Conservation (phyloP, 2,888 invertebrate species). For the Endomychus coccineus region DNA sequence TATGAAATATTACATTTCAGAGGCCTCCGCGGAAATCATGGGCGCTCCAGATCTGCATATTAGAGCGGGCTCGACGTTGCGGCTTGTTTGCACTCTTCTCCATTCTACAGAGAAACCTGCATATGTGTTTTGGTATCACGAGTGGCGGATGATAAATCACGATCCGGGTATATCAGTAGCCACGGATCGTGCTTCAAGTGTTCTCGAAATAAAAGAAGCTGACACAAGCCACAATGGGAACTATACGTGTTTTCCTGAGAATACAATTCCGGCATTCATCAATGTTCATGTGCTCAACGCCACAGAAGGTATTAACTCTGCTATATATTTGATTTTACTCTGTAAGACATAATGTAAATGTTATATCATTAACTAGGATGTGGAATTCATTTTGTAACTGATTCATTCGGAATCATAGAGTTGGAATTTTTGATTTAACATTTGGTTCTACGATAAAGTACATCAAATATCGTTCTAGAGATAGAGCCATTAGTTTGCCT, state of each 20-base stretch:
- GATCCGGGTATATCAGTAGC: constrained; percentile 50
- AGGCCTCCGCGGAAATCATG: constrained; percentile 50
- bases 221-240: constrained; percentile 54
- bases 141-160: constrained; percentile 55
- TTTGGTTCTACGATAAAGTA: too few species aligned
- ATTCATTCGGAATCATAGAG: too few species aligned
- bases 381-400: too few species aligned
- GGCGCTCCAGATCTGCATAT: constrained; percentile 55
- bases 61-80: constrained; percentile 50
- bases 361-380: too few species aligned
- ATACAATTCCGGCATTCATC: constrained; percentile 56
- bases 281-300: constrained; percentile 64
- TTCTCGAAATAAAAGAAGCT: constrained; percentile 59
- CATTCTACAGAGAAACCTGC: constrained; percentile 50
- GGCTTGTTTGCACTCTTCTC: constrained; percentile 49
- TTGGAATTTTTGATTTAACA: too few species aligned
- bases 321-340: too few species aligned
- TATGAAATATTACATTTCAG: constrained; percentile 30
- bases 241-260: constrained; percentile 63
- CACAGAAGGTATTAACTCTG: constrained; percentile 40
- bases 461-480: too few species aligned
- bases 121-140: constrained; percentile 56
- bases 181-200: constrained; percentile 51
- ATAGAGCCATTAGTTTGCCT: too few species aligned
- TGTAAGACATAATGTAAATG: constrained; percentile 16